Evolutionary conservation across 2,888 invertebrate genomes (phyloP).

Genomic region (Stenchaetothrips biformis): DNA sequence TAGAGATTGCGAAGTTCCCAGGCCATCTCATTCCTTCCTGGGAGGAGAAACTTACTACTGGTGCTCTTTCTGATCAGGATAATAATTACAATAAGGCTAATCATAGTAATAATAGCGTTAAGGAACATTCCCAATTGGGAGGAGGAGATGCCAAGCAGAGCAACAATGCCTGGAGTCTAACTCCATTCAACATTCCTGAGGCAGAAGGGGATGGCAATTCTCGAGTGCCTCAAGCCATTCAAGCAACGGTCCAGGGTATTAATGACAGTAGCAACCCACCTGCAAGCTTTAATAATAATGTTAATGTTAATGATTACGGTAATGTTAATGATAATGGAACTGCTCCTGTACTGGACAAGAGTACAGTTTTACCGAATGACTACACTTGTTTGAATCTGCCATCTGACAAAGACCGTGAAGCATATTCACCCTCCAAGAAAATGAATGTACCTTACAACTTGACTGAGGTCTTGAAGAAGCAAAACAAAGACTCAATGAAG

Average conservation of each 20-base stretch:
- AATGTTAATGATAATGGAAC: constrained; percentile 28
- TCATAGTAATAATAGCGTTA: constrained; percentile 23
- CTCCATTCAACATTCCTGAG: constrained; percentile 34
- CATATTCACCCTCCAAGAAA: not conserved
- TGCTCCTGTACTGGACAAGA: constrained; percentile 26
- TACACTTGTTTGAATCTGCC: constrained; percentile 29
- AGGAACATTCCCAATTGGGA: constrained; percentile 25
- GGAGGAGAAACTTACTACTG: constrained; percentile 44
- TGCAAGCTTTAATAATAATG: constrained; percentile 37
- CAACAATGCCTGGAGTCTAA: constrained; percentile 30
- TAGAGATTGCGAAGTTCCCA: constrained; percentile 31
- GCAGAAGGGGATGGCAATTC: constrained; percentile 28
- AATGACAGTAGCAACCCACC: constrained; percentile 34
- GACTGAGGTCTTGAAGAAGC: not conserved
- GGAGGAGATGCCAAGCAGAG: constrained; percentile 29
- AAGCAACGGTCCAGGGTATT: constrained; percentile 35
- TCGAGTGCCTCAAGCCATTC: constrained; percentile 34
- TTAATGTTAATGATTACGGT: constrained; percentile 31
- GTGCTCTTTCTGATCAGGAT: constrained; percentile 52
- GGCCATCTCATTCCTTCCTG: constrained; percentile 36
- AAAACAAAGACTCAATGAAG: constrained; percentile 7
- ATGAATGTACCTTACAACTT: constrained; percentile 8
- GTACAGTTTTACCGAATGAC: constrained; percentile 27
- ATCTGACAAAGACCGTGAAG: constrained; percentile 27
- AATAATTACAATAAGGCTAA: constrained; percentile 44